A percentile compares a stretch with the other conserved stretches of the same genome.
phyloP scores from a whole-genome alignment of 2,888 invertebrate genomes.

The Trichogramma dendrolimi region DNA sequence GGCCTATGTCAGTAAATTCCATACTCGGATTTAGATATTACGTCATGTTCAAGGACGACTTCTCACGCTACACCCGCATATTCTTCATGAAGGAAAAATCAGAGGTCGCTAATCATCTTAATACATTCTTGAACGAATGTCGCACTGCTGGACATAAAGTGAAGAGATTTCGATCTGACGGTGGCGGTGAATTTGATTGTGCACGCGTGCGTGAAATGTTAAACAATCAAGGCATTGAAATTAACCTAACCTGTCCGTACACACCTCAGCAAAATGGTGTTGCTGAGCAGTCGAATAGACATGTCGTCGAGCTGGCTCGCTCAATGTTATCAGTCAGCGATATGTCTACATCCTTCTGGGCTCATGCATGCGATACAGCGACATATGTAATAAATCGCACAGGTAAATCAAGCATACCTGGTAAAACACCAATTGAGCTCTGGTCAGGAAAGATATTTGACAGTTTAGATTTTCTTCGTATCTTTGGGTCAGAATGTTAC shows the following conservation, averaged over 20 bases:
- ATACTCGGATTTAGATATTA: slow-evolving; percentile 30
- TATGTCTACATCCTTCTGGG: slow-evolving; percentile 18
- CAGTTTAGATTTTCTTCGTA: slow-evolving; percentile 21
- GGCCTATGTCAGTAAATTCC: slow-evolving; percentile 31
- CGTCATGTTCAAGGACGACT: slow-evolving; percentile 31
- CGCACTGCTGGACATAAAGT: slow-evolving; percentile 28
- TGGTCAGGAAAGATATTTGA: slow-evolving; percentile 22
- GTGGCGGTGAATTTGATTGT: slow-evolving; percentile 28
- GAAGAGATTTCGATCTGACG: slow-evolving; percentile 29
- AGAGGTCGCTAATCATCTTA: slow-evolving; percentile 21
- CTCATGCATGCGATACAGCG: no score
- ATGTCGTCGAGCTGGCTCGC: neutral
- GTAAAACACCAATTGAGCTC: slow-evolving; percentile 18
- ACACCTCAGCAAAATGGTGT: slow-evolving; percentile 25
- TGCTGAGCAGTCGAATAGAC: no score
- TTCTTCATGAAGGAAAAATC: slow-evolving; percentile 31
- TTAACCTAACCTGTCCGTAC: slow-evolving; percentile 19
- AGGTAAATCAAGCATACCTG: slow-evolving; percentile 4
- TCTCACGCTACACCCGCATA: slow-evolving; percentile 27
- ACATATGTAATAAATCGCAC: slow-evolving; percentile 26
- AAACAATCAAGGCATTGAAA: slow-evolving; percentile 21
- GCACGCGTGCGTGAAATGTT: slow-evolving; percentile 4
- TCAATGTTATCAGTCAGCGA: slow-evolving; percentile 24
- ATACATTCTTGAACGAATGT: slow-evolving; percentile 30
- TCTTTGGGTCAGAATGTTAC: no score